Base-by-base conservation (phyloP, 2,888 invertebrate genomes). In the Ennomos fuscantarius region DNA sequence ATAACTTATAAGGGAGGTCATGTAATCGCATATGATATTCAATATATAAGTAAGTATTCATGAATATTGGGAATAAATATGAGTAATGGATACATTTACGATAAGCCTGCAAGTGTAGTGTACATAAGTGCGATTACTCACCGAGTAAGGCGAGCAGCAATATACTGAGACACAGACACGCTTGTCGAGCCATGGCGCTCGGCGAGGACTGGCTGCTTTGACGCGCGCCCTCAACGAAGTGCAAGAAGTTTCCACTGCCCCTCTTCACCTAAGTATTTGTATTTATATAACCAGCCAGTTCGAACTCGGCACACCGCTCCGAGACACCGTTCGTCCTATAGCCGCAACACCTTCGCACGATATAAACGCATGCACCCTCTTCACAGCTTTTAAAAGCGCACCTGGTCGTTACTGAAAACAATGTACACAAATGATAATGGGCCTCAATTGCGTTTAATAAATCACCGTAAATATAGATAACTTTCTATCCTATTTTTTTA, bases 141-240 rank as follows among this genome's bases (percentile, higher is more conserved):
- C 93, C 90, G 69, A 86, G 79, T 78, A 84, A 86, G 78, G 86
- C 84, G 74, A 92, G 81, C 73, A 91, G 82, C 69, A 92, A 74
- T 73, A 93, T 84, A 78, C 88, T 87, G 69, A 93, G 83, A 80
- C 86, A 89, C 81, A 93, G 82, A 84, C 77, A 88, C 89, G 90
- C 86, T 87, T 83, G 86, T 87, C 93, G 92, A 88, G 93, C 91
- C 93, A 93, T 93, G 86, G 79, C 84, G 91, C 91, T 90, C 90
- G 89, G 83, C 81, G 81, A 81, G 81, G 84, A 89, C 90, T 90
- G 90, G 84, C 78, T 79, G 76, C 75, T 80, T 80, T 81, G 81
- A 79, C 82, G 86, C 80, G 82, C 84, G 78, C 83, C 81, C 79
- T 79, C 83, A 85, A 84, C 87, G 90, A 91, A 91, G 89, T 90